Evolutionary conservation across 2,888 invertebrate genomes (phyloP).

Genomic region (Lysandra bellargus): DNA sequence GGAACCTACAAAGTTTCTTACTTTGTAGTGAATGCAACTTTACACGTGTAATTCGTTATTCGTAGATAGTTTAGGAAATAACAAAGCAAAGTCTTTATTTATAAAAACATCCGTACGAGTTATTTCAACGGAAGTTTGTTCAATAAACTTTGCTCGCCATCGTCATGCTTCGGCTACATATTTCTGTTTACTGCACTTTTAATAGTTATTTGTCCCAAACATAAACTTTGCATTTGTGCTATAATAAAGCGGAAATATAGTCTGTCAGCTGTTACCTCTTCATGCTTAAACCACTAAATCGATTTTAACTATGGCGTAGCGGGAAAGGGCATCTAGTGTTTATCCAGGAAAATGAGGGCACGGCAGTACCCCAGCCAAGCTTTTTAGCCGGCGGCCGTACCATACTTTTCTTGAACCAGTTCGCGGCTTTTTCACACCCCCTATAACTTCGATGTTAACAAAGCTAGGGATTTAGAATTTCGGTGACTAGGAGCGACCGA

Average conservation of each 20-base stretch:
- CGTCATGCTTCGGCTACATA: neutral
- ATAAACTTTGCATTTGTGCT: neutral
- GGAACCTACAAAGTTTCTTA: neutral
- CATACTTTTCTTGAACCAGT: no score
- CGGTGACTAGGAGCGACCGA: no score
- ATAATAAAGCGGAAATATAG: neutral
- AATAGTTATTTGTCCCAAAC: neutral
- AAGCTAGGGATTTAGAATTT: no score
- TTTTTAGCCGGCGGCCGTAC: no score
- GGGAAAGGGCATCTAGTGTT: no score
- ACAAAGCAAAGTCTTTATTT: constrained; percentile 7
- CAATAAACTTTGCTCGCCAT: neutral
- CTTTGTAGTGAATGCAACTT: constrained; percentile 7
- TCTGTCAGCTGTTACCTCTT: neutral
- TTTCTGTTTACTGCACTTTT: neutral
- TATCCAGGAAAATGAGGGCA: no score
- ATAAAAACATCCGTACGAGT: constrained; percentile 21
- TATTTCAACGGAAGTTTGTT: constrained; percentile 20
- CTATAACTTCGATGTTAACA: no score
- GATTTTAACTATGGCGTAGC: no score
- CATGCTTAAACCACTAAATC: no score
- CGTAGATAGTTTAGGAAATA: constrained; percentile 18
- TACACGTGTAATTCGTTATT: constrained; percentile 4
- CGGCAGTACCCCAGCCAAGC: no score
- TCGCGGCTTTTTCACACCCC: no score